phyloP scores from a whole-genome alignment of 2,113 vertebrate species.

The Motacilla alba region DNA sequence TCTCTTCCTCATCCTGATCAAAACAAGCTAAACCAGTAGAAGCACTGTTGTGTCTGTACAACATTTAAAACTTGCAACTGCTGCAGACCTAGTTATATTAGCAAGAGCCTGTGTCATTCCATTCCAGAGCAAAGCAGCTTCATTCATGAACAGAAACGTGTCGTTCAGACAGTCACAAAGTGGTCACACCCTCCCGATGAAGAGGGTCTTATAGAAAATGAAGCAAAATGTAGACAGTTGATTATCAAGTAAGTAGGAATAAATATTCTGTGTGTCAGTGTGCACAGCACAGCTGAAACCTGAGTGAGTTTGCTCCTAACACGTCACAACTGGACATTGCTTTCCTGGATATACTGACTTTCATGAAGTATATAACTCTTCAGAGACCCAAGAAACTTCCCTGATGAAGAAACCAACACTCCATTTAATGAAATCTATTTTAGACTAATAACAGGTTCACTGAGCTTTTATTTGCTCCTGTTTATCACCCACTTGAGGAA shows the following conservation, averaged over 20 bases:
- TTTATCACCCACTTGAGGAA: background rate
- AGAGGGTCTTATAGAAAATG: background rate
- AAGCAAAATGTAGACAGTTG: background rate
- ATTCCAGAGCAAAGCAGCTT: background rate
- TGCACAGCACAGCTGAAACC: background rate
- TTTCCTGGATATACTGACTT: background rate
- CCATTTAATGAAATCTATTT: background rate
- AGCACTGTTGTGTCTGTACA: background rate
- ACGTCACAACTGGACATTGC: rapidly evolving
- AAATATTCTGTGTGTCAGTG: background rate
- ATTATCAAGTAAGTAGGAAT: background rate
- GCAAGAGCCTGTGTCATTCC: background rate
- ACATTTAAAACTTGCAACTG: background rate
- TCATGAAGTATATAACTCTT: background rate
- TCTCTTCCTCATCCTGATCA: background rate
- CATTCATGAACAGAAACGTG: rapidly evolving
- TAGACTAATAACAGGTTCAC: background rate
- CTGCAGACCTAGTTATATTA: rapidly evolving
- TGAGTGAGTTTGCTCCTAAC: rapidly evolving
- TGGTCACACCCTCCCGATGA: background rate
- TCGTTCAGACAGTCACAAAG: rapidly evolving
- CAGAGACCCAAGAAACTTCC: background rate
- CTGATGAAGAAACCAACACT: background rate
- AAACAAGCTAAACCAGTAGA: background rate
- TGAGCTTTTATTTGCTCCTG: background rate